Percentiles rank a stretch among this genome's conserved stretches.
These are phyloP conservation scores for Calameuta filiformis DNA, from an alignment of 2,888 invertebrate species.

Conservation along the genomic window DNA sequence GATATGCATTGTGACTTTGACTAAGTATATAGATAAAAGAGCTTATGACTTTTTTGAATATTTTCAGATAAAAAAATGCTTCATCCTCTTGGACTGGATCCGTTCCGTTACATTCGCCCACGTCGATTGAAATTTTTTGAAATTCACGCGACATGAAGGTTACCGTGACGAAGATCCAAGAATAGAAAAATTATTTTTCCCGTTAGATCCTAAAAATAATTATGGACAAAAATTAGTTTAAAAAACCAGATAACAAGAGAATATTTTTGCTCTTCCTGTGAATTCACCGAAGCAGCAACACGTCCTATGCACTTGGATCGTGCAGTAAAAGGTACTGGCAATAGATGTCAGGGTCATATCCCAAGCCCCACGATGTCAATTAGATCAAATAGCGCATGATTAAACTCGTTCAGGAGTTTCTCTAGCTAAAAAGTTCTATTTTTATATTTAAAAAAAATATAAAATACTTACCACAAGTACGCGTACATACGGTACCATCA, in stretches of 20 bases:
- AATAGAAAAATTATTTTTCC: neutral
- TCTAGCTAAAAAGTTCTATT: neutral
- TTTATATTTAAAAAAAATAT: neutral
- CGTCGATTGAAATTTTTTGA: neutral
- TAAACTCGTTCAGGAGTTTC: conserved; percentile 33
- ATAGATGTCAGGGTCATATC: conserved; percentile 63
- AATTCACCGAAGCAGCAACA: neutral
- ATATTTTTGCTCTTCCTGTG: neutral
- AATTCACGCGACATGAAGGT: neutral
- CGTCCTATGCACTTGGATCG: conserved; percentile 7
- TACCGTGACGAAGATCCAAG: neutral
- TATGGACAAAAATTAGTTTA: neutral
- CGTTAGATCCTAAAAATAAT: neutral
- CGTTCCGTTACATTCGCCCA: neutral
- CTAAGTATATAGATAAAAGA: neutral
- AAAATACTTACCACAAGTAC: neutral
- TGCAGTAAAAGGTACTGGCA: conserved; percentile 44
- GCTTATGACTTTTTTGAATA: neutral
- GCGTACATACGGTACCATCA: neutral
- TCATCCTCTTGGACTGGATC: neutral
- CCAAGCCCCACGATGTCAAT: conserved; percentile 52
- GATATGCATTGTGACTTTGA: neutral
- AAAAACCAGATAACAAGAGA: neutral
- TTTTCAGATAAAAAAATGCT: neutral
- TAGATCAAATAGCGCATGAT: conserved; percentile 56